phyloP scores from a whole-genome alignment of 1,140 invertebrate species.

The Drosophila albomicans region DNA sequence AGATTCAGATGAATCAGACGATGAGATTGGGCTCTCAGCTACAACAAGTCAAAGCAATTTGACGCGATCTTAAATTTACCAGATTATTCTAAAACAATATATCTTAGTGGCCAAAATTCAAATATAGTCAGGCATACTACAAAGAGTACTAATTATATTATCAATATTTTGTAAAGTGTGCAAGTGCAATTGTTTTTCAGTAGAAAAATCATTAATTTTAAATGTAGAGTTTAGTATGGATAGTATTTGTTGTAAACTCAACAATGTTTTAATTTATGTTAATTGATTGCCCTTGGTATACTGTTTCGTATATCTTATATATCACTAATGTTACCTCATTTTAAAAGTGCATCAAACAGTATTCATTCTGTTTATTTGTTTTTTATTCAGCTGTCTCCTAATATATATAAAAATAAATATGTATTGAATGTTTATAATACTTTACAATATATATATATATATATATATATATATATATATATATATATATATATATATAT shows the following conservation, averaged over 20 bases:
- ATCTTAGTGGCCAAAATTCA: conserved; percentile 50
- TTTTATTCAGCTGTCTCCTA: neutral
- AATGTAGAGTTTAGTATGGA: neutral
- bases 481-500: conserved; percentile 2
- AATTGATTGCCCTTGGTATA: neutral
- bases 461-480: conserved; percentile 2
- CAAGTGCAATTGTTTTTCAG: conserved; percentile 14
- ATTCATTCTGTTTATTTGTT: conserved; percentile 35
- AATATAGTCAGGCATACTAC: conserved; percentile 15
- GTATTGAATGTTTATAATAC: conserved; percentile 4
- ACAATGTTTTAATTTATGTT: neutral
- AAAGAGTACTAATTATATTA: neutral
- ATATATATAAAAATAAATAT: neutral
- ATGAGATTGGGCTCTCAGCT: conserved; percentile 73
- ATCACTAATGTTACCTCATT: conserved; percentile 8
- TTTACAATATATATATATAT: conserved; percentile 3
- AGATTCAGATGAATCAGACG: conserved; percentile 87
- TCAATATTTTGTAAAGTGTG: conserved; percentile 9
- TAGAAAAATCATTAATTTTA: neutral
- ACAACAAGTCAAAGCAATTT: conserved; percentile 77
- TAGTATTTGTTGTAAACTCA: neutral
- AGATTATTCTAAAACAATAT: neutral
- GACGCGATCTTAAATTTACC: conserved; percentile 60
- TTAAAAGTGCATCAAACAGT: conserved; percentile 56
- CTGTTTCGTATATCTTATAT: neutral